A percentile compares a stretch with the other conserved stretches of the same genome.
phyloP scores from a whole-genome alignment of 2,888 invertebrate genomes.

The Heterodera filipjevi region DNA sequence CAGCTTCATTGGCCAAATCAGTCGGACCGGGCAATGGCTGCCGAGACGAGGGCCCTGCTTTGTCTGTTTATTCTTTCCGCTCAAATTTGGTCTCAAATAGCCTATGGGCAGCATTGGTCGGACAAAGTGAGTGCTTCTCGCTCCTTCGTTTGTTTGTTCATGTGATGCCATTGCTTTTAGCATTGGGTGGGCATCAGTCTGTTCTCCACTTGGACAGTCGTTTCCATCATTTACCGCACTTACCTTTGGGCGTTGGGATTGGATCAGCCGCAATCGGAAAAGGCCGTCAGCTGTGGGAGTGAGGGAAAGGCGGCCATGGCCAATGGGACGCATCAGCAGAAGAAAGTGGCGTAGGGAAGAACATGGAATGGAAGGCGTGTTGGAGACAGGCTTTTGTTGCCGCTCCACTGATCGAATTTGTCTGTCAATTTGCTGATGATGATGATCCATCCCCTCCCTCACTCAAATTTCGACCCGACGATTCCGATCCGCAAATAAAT shows the following conservation, averaged over 20 bases:
- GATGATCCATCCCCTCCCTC: neutral
- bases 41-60: slow-evolving; percentile 54
- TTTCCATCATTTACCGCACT: slow-evolving; percentile 53
- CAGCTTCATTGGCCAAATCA: slow-evolving; percentile 55
- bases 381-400: neutral
- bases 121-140: slow-evolving; percentile 31
- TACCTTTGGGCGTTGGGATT: slow-evolving; percentile 31
- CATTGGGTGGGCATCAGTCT: slow-evolving; percentile 64
- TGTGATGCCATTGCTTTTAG: slow-evolving; percentile 22
- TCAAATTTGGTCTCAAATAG: slow-evolving; percentile 63
- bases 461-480: neutral
- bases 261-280: neutral
- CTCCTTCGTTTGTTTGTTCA: neutral
- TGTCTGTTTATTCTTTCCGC: slow-evolving; percentile 59
- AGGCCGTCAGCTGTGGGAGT: neutral
- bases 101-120: slow-evolving; percentile 58
- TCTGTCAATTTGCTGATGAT: neutral
- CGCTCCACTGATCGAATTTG: neutral
- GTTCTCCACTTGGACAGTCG: slow-evolving; percentile 61
- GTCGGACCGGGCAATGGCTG: slow-evolving; percentile 54
- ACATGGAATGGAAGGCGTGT: neutral
- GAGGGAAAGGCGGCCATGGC: neutral
- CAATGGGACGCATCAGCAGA: neutral
- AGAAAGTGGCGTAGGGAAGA: slow-evolving; percentile 8
- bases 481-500: slow-evolving; percentile 7